Evolutionary conservation across 2,797 vertebrate genomes (phyloP), one percentile per base, ranked within the genome.

Genomic region (Esox lucius): DNA sequence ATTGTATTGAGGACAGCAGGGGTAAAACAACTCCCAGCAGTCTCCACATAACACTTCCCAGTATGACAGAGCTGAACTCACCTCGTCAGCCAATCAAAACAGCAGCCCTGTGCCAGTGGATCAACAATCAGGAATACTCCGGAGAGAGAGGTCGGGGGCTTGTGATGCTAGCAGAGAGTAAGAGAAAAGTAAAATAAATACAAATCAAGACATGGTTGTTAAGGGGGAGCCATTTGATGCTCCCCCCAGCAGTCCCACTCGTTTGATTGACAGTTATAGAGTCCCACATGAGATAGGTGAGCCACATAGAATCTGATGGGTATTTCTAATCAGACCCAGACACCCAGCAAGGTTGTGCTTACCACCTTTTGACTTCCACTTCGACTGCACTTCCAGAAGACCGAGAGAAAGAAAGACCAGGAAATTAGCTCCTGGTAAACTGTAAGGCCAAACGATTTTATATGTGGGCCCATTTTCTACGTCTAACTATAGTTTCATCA

Each of bases 21-120:
- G 75, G 79, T 76, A 79, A 83, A 83, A 81, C 81, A 80, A 79
- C 74, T 80, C 77, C 68, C 48, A 65, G 48, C 78, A 83, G 77
- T 75, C 56, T n/a, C 67, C 24, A 80, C 75, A 70, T 48, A 59
- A 53, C 83, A 77, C 70, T 68, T 51, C 70, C 69, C 12, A 24
- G 33, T 49, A 82, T 64, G 65, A 86, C 64, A 78, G 28, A 71
- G 39, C 68, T 66, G 77, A 72, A 71, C 78, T 78, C 76, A 75
- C 71, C 78, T 81, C 77, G 74, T 75, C 39, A 68, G 28, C 71
- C 59, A 73, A 65, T 73, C 71, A 65, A 73, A 73, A 65, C 16
- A 73, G 22, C 59, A 73, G 39, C 35, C 7, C 66, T 49, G 48
- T n/a, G 5, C 64, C 80, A 78, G 74, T 33, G 7, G 66, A 74